Evolutionary conservation across 2,113 vertebrate genomes (phyloP), one percentile per base, ranked within the genome.

Genomic region (Lepidothrix coronata): DNA sequence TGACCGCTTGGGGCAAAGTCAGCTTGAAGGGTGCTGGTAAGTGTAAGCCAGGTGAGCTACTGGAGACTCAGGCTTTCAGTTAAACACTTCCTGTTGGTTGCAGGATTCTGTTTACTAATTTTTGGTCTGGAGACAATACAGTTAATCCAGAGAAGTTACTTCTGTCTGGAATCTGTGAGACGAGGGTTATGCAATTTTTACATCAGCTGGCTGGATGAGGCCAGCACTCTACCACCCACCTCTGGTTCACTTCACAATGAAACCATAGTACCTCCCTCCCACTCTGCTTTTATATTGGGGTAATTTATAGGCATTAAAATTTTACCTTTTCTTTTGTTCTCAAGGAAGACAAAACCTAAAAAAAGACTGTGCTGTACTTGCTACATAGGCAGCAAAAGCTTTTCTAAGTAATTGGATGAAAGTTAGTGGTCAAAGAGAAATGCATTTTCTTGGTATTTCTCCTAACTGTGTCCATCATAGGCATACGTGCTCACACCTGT

Each of bases 261-360:
- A 80, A 75, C n/a, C 70, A 49, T 4, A 72, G 63, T 63, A 41
- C 67, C 51, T 91, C 78, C 83, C 54, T 88, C 80, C 85, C 65
- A 84, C 79, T 94, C 74, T 91, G 76, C 61, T 89, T 92, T 95
- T 84, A 65, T 80, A 66, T 19, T 74, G 23, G 48, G 37, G 39
- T 80, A 59, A 90, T 92, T 88, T 94, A 67, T 49, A 84, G 57
- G 37, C 65, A 90, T 88, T 88, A 67, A 59, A 78, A 63, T 86
- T 31, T 86, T 70, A 83, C 28, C 19, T 75, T 73, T 85, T 82
- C 23, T 68, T 94, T 58, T 89, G 27, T 66, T 74, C 67, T 82
- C 25, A 33, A 61, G 37, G 37, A 78, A 86, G 44, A 66, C 6
- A 46, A 80, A 81, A 20, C 44, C 68, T 78, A 65, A 84, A 88